These are phyloP conservation scores for Buathra laborator DNA, from an alignment of 2,888 invertebrate species.

Conservation along the genomic window DNA sequence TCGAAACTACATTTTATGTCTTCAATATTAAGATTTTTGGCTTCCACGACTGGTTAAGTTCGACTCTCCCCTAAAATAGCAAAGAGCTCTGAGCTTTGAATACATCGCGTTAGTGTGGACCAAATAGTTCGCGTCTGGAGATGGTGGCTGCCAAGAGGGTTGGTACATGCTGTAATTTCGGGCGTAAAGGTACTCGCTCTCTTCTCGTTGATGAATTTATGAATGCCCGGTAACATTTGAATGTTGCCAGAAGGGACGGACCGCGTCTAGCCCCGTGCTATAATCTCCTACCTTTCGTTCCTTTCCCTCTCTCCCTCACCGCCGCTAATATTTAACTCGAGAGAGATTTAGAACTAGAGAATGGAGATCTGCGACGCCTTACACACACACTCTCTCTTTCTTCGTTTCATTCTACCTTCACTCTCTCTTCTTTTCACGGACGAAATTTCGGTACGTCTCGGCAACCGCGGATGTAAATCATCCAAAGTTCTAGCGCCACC, in stretches of 20 bases:
- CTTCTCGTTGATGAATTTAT: constrained; percentile 83
- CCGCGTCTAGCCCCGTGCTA: constrained; percentile 79
- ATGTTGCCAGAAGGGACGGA: constrained; percentile 84
- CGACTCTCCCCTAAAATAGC: too few relatives aligned
- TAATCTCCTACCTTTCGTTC: constrained; percentile 28
- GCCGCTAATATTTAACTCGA: constrained; percentile 77
- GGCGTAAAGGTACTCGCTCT: constrained; percentile 70
- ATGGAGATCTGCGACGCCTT: constrained; percentile 43
- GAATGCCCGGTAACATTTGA: constrained; percentile 84
- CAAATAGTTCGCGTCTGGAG: not conserved
- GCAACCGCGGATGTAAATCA: constrained; percentile 82
- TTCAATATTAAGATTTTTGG: too few relatives aligned
- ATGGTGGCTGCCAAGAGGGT: constrained; percentile 18
- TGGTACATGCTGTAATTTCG: constrained; percentile 75
- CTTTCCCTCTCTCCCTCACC: constrained; percentile 51
- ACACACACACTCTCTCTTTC: not conserved
- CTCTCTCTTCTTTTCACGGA: constrained; percentile 41
- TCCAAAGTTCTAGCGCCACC: constrained; percentile 83
- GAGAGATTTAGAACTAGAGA: constrained; percentile 81
- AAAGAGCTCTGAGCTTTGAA: not conserved
- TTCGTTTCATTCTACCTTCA: constrained; percentile 41
- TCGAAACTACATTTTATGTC: too few relatives aligned
- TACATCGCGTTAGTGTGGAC: not conserved
- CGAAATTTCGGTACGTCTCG: constrained; percentile 26
- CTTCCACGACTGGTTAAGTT: too few relatives aligned